Base-by-base conservation (phyloP, 2,888 invertebrate genomes). In the Sipha maydis region DNA sequence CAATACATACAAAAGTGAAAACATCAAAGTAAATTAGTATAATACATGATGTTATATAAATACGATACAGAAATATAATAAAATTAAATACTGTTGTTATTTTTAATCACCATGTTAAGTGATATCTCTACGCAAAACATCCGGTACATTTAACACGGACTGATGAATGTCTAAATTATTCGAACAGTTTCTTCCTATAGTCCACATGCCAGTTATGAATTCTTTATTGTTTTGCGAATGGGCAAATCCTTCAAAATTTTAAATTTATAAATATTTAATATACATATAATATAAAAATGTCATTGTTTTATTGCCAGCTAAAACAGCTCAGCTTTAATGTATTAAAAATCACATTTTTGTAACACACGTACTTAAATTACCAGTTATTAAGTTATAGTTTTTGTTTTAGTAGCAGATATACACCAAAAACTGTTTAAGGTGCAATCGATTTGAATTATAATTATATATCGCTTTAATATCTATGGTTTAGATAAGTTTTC, bases 141-240 rank as follows among this genome's bases (percentile, higher is more conserved):
- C 88, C 76, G 82, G 82, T 48, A 88, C 48, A 67, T 88, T 75
- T 31, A 75, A 48, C 48, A 88, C 75, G 48, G 48, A 75, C 75
- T 75, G 88, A 75, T 88, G 88, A 67, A 61, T 28, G 48, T 82
- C 73, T 28, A 61, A 88, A 82, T 82, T 76, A 38, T 31, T 76
- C 41, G 0, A 67, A 82, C 82, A 67, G 73, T 80, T 75, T 75
- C 41, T 88, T 88, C 88, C 88, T 75, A 82, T 19, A n/a, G 80
- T 31, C 80, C 80, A 88, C 67, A 88, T 67, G 75, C 80, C 88
- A 7, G 76, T 88, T 14, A 86, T 9, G 28, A 73, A 28, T 1
- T 86, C 73, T 80, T 73, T 79, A 28, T 80, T 79, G 79, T 86
- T 34, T 80, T 73, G 17, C 61, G 56, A 56, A 25, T 80, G 80